Conservation (phyloP, 2,113 vertebrate species). For the Plecotus auritus region DNA sequence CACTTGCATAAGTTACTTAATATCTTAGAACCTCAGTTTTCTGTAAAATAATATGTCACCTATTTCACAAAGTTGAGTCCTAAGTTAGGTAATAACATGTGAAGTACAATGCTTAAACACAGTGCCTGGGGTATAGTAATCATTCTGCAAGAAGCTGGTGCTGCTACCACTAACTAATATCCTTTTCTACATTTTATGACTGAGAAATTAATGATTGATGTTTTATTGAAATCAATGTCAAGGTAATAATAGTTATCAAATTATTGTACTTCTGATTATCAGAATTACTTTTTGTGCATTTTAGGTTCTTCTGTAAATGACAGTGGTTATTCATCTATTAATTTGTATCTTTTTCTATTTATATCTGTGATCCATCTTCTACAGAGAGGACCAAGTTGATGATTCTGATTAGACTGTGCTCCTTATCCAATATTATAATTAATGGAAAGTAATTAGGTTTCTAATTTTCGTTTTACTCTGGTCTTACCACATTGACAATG, state of each 20-base stretch:
- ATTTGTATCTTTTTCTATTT: background rate
- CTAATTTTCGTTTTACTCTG: slow-evolving; percentile 10
- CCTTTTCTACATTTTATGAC: background rate
- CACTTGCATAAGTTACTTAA: background rate
- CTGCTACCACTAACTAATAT: background rate
- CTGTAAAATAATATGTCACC: background rate
- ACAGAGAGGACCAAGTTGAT: background rate
- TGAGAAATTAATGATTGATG: background rate
- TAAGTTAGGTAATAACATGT: background rate
- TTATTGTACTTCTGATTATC: background rate
- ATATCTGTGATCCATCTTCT: background rate
- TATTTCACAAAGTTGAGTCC: background rate
- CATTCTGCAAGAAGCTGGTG: background rate
- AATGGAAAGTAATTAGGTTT: background rate
- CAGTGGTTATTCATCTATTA: background rate
- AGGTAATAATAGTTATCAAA: background rate
- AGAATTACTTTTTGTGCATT: background rate
- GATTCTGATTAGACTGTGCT: slow-evolving; percentile 35
- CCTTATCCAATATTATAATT: background rate
- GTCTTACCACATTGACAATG: background rate
- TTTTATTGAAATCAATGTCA: background rate
- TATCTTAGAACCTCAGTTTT: background rate
- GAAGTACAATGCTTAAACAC: background rate
- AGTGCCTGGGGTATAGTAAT: background rate
- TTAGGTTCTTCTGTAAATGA: background rate